Evolutionary conservation across 1,140 invertebrate species (phyloP).

Genomic region (Palaemon carinicauda): DNA sequence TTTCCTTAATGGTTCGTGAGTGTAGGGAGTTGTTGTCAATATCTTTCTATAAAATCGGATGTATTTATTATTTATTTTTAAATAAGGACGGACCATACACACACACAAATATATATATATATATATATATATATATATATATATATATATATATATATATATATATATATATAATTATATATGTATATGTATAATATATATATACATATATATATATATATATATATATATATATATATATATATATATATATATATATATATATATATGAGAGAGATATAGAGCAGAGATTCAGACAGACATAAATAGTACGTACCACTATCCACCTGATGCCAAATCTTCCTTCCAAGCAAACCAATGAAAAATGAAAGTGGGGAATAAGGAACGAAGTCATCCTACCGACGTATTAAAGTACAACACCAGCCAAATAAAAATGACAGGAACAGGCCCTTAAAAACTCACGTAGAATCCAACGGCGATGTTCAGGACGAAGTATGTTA

Average conservation of each 20-base stretch:
- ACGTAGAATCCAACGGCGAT: background rate
- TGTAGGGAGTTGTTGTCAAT: too few relatives aligned
- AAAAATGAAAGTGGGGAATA: too few relatives aligned
- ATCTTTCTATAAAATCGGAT: too few relatives aligned
- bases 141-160: constrained; percentile 2
- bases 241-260: background rate
- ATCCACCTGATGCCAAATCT: background rate
- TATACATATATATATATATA: too few relatives aligned
- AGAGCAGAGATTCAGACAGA: background rate
- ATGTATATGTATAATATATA: background rate
- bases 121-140: background rate
- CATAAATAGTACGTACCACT: background rate
- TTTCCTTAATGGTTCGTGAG: too few relatives aligned
- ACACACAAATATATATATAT: background rate
- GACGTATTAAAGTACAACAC: too few relatives aligned
- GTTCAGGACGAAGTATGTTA: background rate
- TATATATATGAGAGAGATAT: too few relatives aligned
- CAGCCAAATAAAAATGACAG: background rate
- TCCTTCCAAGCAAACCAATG: background rate
- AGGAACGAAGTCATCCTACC: too few relatives aligned
- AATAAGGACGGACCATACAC: too few relatives aligned
- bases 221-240: background rate
- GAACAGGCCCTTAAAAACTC: background rate
- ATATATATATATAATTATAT: background rate
- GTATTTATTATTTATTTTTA: too few relatives aligned